phyloP scores from a whole-genome alignment of 2,888 invertebrate species.

The Horisme vitalbata region DNA sequence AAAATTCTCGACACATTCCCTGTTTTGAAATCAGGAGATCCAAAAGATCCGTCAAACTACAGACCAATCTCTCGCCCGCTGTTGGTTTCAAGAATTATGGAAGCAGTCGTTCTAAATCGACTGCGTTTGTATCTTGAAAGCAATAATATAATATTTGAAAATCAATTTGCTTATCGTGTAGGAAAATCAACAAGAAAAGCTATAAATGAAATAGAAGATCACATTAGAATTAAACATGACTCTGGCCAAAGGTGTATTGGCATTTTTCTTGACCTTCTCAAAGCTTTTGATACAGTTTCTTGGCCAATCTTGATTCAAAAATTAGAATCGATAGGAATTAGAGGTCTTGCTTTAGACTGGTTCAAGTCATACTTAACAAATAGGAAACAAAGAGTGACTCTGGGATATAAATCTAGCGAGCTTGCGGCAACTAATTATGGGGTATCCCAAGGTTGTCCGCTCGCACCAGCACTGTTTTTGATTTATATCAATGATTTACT shows the following conservation, averaged over 20 bases:
- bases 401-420: constrained; percentile 3
- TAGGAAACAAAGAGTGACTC: constrained; percentile 10
- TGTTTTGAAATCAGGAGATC: constrained; percentile 1
- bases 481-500: constrained; percentile 17
- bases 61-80: constrained; percentile 4
- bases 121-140: constrained; percentile 6
- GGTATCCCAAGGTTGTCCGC: constrained; percentile 7
- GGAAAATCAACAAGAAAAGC: constrained; percentile 11
- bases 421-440: constrained; percentile 6
- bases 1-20: constrained; percentile 1
- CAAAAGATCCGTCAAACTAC: constrained; percentile 1
- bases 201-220: constrained; percentile 1
- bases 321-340: constrained; percentile 15
- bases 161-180: constrained; percentile 6
- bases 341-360: constrained; percentile 14
- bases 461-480: constrained; percentile 11
- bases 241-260: constrained; percentile 15
- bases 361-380: constrained; percentile 16
- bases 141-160: constrained; percentile 6
- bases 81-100: not conserved
- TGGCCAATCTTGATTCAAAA: constrained; percentile 15
- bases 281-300: no score
- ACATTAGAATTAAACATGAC: not conserved
- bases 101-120: constrained; percentile 4
- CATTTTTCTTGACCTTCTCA: constrained; percentile 22